phyloP scores from a whole-genome alignment of 2,888 invertebrate species.

The Norana najaformis region DNA sequence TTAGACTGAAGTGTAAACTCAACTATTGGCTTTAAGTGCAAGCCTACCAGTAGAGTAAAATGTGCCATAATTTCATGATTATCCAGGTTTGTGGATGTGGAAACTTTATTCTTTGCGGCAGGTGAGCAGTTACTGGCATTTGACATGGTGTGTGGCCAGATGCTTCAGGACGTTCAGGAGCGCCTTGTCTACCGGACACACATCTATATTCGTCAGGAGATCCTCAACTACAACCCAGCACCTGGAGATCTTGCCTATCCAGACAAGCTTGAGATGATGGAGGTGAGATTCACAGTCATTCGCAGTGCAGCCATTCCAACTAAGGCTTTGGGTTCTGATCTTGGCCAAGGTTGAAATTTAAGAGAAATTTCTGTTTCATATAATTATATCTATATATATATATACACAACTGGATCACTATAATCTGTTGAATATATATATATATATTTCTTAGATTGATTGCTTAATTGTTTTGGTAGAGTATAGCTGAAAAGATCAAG shows the following conservation, averaged over 20 bases:
- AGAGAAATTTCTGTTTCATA: neutral
- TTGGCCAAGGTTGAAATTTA: neutral
- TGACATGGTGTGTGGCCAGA: slow-evolving; percentile 76
- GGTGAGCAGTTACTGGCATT: slow-evolving; percentile 76
- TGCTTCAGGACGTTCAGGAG: slow-evolving; percentile 89
- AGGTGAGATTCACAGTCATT: slow-evolving; percentile 65
- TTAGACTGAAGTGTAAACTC: no score
- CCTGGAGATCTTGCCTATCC: slow-evolving; percentile 96
- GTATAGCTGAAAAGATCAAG: slow-evolving; percentile 62
- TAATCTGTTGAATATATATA: no score
- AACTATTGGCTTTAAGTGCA: no score
- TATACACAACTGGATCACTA: no score
- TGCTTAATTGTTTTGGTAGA: slow-evolving; percentile 48
- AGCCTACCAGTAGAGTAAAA: no score
- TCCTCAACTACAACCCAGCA: slow-evolving; percentile 77
- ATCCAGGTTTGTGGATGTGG: neutral
- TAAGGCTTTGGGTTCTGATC: neutral
- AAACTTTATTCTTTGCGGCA: slow-evolving; percentile 49
- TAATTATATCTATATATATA: no score
- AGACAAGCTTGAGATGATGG: slow-evolving; percentile 96
- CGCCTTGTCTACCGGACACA: slow-evolving; percentile 91
- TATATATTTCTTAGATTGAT: no score
- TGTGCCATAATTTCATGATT: no score
- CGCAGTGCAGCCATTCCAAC: neutral
- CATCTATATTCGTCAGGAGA: slow-evolving; percentile 88